A percentile compares a stretch with the other conserved stretches of the same genome.
phyloP scores from a whole-genome alignment of 2,113 vertebrate species.

The Gobio gobio region DNA sequence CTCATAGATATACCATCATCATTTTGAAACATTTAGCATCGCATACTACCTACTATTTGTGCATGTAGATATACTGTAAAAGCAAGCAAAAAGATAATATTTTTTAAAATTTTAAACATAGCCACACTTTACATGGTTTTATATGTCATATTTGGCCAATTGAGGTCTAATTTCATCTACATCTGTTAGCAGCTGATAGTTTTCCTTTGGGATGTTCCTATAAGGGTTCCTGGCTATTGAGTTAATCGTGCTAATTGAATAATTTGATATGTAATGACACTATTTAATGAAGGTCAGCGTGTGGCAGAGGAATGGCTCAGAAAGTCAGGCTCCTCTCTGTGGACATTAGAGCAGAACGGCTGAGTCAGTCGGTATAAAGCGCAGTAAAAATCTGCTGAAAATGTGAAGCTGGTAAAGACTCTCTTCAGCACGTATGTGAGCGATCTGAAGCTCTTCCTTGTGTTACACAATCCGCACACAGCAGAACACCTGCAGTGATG shows the following conservation, averaged over 20 bases:
- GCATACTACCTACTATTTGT: neutral
- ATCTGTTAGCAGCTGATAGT: neutral
- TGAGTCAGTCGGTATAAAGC: neutral
- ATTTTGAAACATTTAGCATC: neutral
- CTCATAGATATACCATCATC: too few species aligned
- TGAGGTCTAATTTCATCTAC: neutral
- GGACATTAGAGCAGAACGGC: neutral
- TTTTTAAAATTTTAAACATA: neutral
- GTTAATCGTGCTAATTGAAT: slow-evolving; percentile 16
- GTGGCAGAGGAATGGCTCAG: neutral
- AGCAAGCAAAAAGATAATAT: neutral
- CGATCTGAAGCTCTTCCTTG: neutral
- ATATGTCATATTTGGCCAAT: neutral
- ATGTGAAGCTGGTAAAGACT: neutral
- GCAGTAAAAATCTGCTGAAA: neutral
- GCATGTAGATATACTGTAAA: neutral
- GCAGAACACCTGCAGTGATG: neutral
- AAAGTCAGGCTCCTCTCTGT: neutral
- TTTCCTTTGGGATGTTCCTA: neutral
- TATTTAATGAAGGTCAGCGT: slow-evolving; percentile 14
- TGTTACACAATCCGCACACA: neutral
- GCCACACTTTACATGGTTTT: neutral
- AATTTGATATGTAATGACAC: slow-evolving; percentile 19
- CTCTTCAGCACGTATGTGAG: neutral
- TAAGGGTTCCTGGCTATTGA: neutral